Base-by-base conservation (phyloP, 2,797 vertebrate species). In the Cichlasoma orientale region DNA sequence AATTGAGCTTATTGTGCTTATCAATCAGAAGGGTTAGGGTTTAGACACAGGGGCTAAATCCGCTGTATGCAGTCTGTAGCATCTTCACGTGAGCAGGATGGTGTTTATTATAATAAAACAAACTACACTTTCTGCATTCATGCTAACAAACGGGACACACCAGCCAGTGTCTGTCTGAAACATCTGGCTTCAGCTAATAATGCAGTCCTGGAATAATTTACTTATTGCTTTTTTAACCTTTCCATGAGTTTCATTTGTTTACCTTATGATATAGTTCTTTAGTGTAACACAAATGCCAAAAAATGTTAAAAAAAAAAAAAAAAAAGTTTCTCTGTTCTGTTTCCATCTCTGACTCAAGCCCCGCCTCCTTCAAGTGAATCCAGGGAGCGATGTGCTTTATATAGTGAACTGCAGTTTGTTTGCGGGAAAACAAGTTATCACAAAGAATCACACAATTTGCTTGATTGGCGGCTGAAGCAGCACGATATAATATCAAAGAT, bases 21-120 rank as follows among this genome's bases (percentile, higher is more conserved):
- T 56, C 55, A 1, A 25, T 25, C 16, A 10, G 25, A 25, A 56
- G 0, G 2, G 7, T 56, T 16, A 56, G 14, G 25, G 7, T 27
- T 27, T 27, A 56, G 36, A 41, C 58, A 23, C 36, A 25, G 36
- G 41, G 36, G 7, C 25, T 25, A 18, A 5, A 14, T 19, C 18
- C 18, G 8, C 7, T 50, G 14, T 50, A 3, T 19, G 19, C 18
- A 50, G 47, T 19, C 18, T 50, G 14, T 19, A 16, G 44, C 16
- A 44, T 44, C 7, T 18, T 47, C 5, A 19, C 27, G 21, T 44
- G 38, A 63, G 59, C 0, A 63, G n/a, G 14, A 3, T 41, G 36
- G 59, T 1, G 0, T 63, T 0, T 44, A 27, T 27, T 44, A 38
- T 18, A 25, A 44, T 44, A 66, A 66, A 25, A 25, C 3, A 59